A percentile compares a stretch with the other conserved stretches of the same genome.
phyloP scores from a whole-genome alignment of 2,113 vertebrate genomes.

The Xenopus tropicalis region DNA sequence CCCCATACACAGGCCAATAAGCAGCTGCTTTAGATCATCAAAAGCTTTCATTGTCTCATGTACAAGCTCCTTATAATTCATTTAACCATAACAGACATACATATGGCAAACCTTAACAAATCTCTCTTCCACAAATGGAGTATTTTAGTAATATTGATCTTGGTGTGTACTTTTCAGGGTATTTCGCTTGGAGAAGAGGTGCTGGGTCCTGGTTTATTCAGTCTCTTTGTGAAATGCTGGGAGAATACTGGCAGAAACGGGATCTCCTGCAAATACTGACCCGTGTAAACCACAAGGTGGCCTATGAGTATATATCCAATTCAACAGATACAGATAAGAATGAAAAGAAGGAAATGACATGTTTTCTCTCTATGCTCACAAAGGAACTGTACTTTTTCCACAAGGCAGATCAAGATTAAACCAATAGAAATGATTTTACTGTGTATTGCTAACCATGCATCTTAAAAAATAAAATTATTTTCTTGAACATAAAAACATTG shows the following conservation, averaged over 20 bases:
- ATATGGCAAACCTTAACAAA: no score
- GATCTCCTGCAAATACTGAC: slow-evolving; percentile 91
- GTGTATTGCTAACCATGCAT: no score
- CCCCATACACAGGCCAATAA: no score
- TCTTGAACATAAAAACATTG: no score
- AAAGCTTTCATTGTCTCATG: no score
- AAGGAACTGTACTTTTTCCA: slow-evolving; percentile 82
- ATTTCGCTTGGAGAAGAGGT: slow-evolving; percentile 85
- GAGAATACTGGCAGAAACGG: slow-evolving; percentile 56
- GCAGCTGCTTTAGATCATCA: no score
- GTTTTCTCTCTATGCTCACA: slow-evolving; percentile 86
- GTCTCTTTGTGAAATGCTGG: slow-evolving; percentile 75
- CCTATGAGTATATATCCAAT: slow-evolving; percentile 38
- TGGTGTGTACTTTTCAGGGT: slow-evolving; percentile 67
- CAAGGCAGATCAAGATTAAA: no score
- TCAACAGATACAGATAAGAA: slow-evolving; percentile 62
- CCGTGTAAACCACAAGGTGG: slow-evolving; percentile 80
- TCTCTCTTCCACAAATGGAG: slow-evolving; percentile 63
- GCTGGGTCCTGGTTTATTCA: slow-evolving; percentile 95
- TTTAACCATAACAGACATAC: no score
- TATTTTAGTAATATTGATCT: slow-evolving; percentile 40
- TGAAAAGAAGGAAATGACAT: slow-evolving; percentile 85
- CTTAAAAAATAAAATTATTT: no score
- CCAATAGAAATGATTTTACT: no score
- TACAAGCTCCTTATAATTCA: no score